These are phyloP conservation scores for Ichneumoninae sp. DNA, from an alignment of 2,888 invertebrate genomes.

Conservation along the genomic window DNA sequence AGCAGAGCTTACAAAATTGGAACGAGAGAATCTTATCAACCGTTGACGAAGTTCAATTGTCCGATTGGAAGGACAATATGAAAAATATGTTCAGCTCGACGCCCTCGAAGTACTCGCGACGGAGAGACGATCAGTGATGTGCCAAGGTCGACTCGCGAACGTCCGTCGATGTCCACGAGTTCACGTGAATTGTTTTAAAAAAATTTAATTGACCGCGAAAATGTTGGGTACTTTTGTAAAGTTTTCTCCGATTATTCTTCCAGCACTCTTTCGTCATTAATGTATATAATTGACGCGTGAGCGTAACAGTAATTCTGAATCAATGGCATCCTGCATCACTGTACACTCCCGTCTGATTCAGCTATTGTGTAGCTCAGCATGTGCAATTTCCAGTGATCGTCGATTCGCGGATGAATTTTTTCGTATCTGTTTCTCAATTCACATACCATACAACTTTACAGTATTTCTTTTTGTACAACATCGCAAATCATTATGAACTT, in stretches of 20 bases:
- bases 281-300: constrained; percentile 52
- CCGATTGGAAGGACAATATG: constrained; percentile 79
- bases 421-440: not conserved
- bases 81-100: constrained; percentile 80
- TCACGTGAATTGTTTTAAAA: not conserved
- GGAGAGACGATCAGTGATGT: constrained; percentile 57
- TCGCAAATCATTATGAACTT: constrained; percentile 24
- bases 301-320: constrained; percentile 1
- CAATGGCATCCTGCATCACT: not conserved
- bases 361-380: constrained; percentile 37
- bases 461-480: constrained; percentile 40
- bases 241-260: not conserved
- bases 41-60: constrained; percentile 74
- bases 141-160: not conserved
- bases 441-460: not conserved
- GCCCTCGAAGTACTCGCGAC: constrained; percentile 77
- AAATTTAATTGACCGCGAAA: not conserved
- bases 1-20: constrained; percentile 71
- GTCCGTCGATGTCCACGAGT: not conserved
- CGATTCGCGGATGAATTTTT: constrained; percentile 29
- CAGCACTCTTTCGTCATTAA: not conserved
- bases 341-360: not conserved
- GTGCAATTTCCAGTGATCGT: constrained; percentile 55
- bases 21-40: constrained; percentile 72
- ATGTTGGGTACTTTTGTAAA: constrained; percentile 5